These are phyloP conservation scores for Urophycis tenuis DNA, from an alignment of 2,797 vertebrate species.

Conservation along the genomic window DNA sequence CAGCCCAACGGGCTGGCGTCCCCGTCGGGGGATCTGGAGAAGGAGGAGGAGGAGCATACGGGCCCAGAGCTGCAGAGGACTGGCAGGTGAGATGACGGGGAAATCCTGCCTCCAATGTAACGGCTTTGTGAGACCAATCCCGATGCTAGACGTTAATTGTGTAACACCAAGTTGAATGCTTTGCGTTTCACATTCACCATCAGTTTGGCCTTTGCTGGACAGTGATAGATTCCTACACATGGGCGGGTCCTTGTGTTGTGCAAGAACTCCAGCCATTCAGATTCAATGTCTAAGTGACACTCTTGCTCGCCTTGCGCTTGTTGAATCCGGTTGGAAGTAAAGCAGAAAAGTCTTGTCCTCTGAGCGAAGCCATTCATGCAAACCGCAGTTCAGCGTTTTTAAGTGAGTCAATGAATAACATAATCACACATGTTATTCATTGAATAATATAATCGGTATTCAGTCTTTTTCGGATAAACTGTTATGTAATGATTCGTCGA, in stretches of 20 bases:
- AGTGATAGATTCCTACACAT: not conserved
- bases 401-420: not conserved
- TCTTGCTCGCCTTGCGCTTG: not conserved
- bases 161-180: too few species aligned
- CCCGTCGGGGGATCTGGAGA: conserved; percentile 69
- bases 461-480: not conserved
- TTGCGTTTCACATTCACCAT: not conserved
- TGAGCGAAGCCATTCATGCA: not conserved
- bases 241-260: too few species aligned
- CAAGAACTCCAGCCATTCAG: not conserved
- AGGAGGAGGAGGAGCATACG: conserved; percentile 75
- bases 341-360: not conserved
- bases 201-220: not conserved
- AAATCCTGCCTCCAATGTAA: not conserved
- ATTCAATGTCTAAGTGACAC: not conserved
- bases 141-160: too few species aligned
- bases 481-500: not conserved
- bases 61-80: conserved; percentile 90
- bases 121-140: not conserved
- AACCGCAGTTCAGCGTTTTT: not conserved
- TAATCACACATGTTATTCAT: too few species aligned
- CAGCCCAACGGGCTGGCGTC: conserved; percentile 80
- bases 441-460: too few species aligned
- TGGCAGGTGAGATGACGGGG: conserved; percentile 73
- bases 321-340: not conserved